A percentile compares a stretch with the other conserved stretches of the same genome.
These are phyloP conservation scores for Fregata magnificens DNA, from an alignment of 2,113 vertebrate genomes.

Conservation along the genomic window DNA sequence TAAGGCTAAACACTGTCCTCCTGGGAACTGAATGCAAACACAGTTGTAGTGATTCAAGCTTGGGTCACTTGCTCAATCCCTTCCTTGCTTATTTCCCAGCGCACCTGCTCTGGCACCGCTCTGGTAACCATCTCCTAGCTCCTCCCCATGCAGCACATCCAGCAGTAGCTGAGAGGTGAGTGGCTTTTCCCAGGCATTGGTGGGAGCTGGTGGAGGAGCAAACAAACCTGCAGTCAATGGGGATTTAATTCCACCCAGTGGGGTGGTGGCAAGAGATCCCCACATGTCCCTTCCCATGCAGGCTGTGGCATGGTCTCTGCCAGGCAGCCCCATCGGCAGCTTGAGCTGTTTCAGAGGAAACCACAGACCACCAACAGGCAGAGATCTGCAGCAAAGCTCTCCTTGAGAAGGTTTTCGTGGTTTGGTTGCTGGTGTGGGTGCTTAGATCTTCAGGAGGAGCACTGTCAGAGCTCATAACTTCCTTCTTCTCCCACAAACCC, in stretches of 20 bases:
- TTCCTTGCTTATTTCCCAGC: background rate
- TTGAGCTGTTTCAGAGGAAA: background rate
- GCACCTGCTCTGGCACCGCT: background rate
- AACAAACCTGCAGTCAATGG: background rate
- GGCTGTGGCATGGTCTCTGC: background rate
- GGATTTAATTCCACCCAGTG: background rate
- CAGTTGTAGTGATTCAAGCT: background rate
- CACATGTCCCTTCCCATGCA: rapidly evolving
- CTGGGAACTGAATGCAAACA: background rate
- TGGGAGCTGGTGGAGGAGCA: background rate
- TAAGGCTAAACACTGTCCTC: background rate
- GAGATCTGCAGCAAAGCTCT: background rate
- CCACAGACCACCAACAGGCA: background rate
- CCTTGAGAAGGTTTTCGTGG: background rate
- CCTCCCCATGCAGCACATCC: background rate
- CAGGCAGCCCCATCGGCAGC: background rate
- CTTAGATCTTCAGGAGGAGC: background rate
- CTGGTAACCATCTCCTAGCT: background rate
- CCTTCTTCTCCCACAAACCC: background rate
- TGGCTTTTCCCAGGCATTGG: background rate
- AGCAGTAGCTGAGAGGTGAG: background rate
- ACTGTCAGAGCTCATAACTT: background rate
- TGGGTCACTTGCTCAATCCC: background rate
- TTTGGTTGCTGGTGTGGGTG: background rate
- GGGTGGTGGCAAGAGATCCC: background rate